phyloP scores from a whole-genome alignment of 2,113 vertebrate species.

The Urocolius indicus region DNA sequence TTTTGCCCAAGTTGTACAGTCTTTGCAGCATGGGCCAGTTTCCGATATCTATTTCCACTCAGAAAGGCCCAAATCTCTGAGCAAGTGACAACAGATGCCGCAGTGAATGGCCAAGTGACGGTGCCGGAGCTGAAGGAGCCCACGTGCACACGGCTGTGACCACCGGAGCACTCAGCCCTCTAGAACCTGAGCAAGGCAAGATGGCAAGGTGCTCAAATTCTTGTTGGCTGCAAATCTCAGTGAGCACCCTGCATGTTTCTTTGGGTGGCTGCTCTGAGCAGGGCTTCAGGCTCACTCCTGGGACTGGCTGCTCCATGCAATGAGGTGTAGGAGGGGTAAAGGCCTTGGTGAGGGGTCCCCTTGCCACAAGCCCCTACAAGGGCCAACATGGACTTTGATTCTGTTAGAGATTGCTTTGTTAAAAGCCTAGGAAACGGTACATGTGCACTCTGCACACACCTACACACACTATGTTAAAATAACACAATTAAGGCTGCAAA shows the following conservation, averaged over 20 bases:
- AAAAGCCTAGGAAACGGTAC: slow-evolving; percentile 60
- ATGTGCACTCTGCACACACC: slow-evolving; percentile 65
- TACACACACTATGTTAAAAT: slow-evolving; percentile 63
- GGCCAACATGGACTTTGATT: slow-evolving; percentile 23
- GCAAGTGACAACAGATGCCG: neutral
- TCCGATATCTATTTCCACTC: neutral
- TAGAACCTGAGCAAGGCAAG: neutral
- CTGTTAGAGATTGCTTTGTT: slow-evolving; percentile 31
- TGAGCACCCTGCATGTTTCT: fast-evolving
- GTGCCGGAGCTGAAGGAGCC: neutral
- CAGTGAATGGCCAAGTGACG: neutral
- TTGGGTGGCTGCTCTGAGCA: neutral
- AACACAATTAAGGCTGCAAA: slow-evolving; percentile 67
- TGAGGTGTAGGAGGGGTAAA: fast-evolving
- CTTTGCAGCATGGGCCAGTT: neutral
- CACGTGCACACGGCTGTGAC: neutral
- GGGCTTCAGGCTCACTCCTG: fast-evolving
- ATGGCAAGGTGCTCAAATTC: neutral
- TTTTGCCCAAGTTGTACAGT: neutral
- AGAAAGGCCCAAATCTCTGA: neutral
- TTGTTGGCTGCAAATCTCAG: neutral
- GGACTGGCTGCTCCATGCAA: neutral
- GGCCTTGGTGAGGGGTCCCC: neutral
- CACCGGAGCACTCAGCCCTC: neutral
- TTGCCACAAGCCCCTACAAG: neutral